phyloP scores from a whole-genome alignment of 2,888 invertebrate species.

The Apodemia mormo region DNA sequence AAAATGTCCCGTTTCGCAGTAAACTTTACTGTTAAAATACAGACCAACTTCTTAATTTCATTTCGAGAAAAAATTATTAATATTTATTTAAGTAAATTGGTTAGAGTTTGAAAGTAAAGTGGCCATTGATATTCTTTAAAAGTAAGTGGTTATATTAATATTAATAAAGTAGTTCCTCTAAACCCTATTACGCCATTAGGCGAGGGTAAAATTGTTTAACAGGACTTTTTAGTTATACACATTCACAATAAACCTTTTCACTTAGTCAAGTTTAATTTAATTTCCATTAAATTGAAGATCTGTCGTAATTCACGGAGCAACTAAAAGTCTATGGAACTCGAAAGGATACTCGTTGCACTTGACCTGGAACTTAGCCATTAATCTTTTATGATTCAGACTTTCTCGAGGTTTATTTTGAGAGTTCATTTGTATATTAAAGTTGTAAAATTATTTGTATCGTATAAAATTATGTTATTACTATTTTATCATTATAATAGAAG shows the following conservation, averaged over 20 bases:
- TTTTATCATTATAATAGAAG: no score
- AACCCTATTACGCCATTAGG: conserved; percentile 17
- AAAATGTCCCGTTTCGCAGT: no score
- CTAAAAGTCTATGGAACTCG: conserved; percentile 3
- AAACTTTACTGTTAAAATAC: no score
- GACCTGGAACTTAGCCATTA: conserved; percentile 1
- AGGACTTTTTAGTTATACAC: conserved; percentile 2
- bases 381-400: conserved; percentile 12
- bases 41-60: no score
- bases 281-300: conserved; percentile 14
- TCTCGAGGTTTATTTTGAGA: conserved; percentile 9
- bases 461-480: no score
- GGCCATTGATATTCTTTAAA: conserved; percentile 29
- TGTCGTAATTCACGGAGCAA: conserved; percentile 1
- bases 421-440: neutral
- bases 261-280: conserved; percentile 3
- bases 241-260: conserved; percentile 10
- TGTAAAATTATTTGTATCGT: no score
- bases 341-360: conserved; percentile 2
- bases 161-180: conserved; percentile 20
- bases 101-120: conserved; percentile 21
- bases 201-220: conserved; percentile 1
- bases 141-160: conserved; percentile 24
- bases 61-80: no score
- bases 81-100: conserved; percentile 8